A percentile compares a stretch with the other conserved stretches of the same genome.
Conservation (phyloP, 2,797 vertebrate species). For the Nyctalus aviator region DNA sequence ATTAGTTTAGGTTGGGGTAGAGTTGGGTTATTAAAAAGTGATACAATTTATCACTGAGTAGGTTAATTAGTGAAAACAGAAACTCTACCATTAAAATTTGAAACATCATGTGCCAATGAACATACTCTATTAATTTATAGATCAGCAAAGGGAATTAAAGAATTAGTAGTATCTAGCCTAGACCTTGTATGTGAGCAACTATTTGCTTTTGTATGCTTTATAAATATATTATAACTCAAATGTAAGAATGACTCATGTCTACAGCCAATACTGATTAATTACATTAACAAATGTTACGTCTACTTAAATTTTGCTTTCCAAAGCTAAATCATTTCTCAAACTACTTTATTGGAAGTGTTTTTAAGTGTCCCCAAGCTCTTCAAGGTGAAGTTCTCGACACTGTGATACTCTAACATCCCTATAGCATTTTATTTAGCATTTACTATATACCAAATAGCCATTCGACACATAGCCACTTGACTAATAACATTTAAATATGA, state of each 20-base stretch:
- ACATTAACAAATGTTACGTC: not conserved
- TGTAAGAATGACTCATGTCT: not conserved
- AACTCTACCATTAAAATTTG: not conserved
- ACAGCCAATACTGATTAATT: not conserved
- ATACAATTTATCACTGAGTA: not conserved
- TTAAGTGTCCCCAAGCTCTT: not conserved
- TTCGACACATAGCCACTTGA: not conserved
- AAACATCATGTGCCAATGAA: not conserved
- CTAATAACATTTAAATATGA: not conserved
- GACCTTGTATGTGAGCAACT: not conserved
- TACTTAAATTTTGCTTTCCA: not conserved
- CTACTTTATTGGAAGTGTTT: constrained; percentile 30
- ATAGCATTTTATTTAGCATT: not conserved
- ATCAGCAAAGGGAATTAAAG: not conserved
- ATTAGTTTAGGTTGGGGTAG: not conserved
- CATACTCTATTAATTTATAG: not conserved
- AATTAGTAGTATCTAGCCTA: not conserved
- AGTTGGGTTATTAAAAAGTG: not conserved
- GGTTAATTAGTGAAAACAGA: constrained; percentile 15
- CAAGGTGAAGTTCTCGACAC: not conserved
- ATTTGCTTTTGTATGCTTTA: not conserved
- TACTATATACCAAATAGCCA: not conserved
- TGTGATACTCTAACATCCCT: not conserved
- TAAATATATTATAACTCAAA: constrained; percentile 4
- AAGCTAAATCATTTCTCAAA: constrained; percentile 29